Base-by-base conservation (phyloP, 2,888 invertebrate genomes). In the Gnatocerus cornutus region DNA sequence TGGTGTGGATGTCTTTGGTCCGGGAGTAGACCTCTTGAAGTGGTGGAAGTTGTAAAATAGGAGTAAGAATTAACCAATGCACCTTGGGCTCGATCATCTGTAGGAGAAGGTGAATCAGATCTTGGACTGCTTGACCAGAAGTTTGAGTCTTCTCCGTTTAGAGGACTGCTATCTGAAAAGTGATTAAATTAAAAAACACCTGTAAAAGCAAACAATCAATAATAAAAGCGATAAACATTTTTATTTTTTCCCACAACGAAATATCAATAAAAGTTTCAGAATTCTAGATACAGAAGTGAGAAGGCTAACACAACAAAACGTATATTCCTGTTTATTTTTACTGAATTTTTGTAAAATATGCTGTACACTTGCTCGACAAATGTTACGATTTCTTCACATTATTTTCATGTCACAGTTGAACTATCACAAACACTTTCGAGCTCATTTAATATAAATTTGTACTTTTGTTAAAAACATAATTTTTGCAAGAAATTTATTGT, bases 51-150 rank as follows among this genome's bases (percentile, higher is more conserved):
- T 10, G 62, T 30, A 48, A 69, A 61, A 56, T 70, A 70, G 1
- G 61, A 55, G 71, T 83, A 83, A 30, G 79, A 76, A 56, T 75
- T 78, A 46, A 78, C 78, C 59, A 82, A 71, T 41, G 77, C 73
- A 74, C 78, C 79, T 73, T 78, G 77, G 37, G 77, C 67, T 53
- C 12, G 10, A 12, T 74, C 76, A 53, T 76, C 76, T 69, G 75
- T 81, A 27, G 83, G 81, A 0, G 82, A 82, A 14, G 82, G 81
- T 3, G 83, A 82, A 72, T 83, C 83, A n/a, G 83, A 83, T 74
- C 83, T 71, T 6, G 84, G 83, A 72, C 83, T 83, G 63, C 79
- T 82, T 21, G 82, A 81, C 83, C 83, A 84, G 73, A 83, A 82
- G 72, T 81, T 84, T 30, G 84, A 82, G 68, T 84, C 84, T 21